A percentile compares a stretch with the other conserved stretches of the same genome.
Conservation (phyloP, 2,113 vertebrate genomes). For the Pygoscelis antarcticus region DNA sequence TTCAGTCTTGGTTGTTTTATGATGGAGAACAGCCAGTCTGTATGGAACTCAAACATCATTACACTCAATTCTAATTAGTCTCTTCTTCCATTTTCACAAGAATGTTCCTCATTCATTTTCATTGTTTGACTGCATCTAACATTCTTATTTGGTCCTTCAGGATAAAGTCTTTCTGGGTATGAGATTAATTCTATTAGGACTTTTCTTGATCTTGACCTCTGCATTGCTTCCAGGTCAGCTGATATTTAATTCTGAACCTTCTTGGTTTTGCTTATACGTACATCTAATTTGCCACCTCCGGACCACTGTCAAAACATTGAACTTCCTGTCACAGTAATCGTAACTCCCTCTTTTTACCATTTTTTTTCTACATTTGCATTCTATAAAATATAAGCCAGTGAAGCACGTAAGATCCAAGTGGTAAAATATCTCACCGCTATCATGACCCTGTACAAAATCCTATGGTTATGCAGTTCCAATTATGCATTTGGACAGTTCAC, state of each 20-base stretch:
- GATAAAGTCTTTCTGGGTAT: not conserved
- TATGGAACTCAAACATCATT: conserved; percentile 41
- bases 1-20: conserved; percentile 11
- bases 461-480: not conserved
- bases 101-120: conserved; percentile 17
- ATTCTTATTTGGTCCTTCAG: not conserved
- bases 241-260: not conserved
- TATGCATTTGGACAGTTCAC: conserved; percentile 17
- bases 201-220: conserved; percentile 5
- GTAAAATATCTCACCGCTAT: not conserved
- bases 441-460: not conserved
- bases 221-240: not conserved
- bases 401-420: conserved; percentile 14
- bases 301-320: not conserved
- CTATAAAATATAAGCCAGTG: not conserved
- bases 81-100: conserved; percentile 21
- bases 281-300: not conserved
- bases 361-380: not conserved
- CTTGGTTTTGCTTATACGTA: not conserved
- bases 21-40: not conserved
- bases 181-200: not conserved
- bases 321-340: not conserved
- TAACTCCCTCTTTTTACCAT: not conserved
- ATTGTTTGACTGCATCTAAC: conserved; percentile 6
- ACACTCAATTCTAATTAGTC: conserved; percentile 12